These are phyloP conservation scores for Apamea sordens DNA, from an alignment of 2,888 invertebrate species.

Conservation along the genomic window DNA sequence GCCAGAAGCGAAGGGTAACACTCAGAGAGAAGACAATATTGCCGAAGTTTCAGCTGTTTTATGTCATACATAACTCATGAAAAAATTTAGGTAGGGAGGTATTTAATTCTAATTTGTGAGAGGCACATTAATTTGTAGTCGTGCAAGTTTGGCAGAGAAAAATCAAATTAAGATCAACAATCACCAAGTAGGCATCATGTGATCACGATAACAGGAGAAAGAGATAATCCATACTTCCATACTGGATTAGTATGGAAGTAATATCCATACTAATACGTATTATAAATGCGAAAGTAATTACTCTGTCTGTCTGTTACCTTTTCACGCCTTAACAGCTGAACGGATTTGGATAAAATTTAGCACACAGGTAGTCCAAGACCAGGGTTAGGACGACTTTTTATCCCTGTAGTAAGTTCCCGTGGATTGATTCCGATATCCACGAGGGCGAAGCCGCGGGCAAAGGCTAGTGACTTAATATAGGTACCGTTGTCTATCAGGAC, in stretches of 20 bases:
- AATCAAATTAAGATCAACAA: neutral
- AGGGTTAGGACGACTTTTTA: neutral
- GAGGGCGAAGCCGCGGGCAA: neutral
- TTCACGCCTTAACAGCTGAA: neutral
- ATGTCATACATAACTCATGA: neutral
- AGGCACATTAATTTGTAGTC: neutral
- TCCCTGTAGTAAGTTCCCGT: neutral
- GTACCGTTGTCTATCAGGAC: conserved; percentile 21
- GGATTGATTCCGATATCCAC: neutral
- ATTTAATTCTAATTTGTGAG: neutral
- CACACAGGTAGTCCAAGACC: neutral
- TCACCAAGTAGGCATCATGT: neutral
- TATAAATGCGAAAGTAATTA: neutral
- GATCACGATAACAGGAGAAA: neutral
- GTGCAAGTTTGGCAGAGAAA: neutral
- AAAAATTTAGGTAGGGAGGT: neutral
- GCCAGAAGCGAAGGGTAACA: neutral
- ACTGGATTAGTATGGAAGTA: no score
- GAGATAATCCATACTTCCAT: neutral
- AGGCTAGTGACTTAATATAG: neutral
- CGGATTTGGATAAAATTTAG: neutral
- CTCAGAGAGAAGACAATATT: neutral
- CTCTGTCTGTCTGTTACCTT: neutral
- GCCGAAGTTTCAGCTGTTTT: neutral
- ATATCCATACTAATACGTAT: neutral